phyloP scores from a whole-genome alignment of 2,113 vertebrate genomes.

The Balaenoptera acutorostrata region DNA sequence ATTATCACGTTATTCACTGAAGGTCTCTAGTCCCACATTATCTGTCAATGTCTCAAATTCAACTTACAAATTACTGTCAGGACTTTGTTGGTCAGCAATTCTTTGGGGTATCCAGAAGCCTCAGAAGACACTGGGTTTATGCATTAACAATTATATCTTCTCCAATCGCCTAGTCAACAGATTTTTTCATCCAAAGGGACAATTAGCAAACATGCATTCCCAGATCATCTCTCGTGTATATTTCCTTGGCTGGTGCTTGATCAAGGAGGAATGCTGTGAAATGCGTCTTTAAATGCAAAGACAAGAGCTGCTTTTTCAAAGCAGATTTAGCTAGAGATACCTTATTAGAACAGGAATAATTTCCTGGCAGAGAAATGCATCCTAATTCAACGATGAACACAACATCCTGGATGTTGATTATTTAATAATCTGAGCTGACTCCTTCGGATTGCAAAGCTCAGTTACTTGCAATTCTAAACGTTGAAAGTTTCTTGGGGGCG shows the following conservation, averaged over 20 bases:
- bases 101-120: slow-evolving; percentile 40
- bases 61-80: slow-evolving; percentile 65
- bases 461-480: not conserved
- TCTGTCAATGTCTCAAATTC: slow-evolving; percentile 65
- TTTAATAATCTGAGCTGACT: not conserved
- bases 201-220: not conserved
- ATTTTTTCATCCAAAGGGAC: slow-evolving; percentile 25
- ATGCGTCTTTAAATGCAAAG: not conserved
- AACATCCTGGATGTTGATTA: not conserved
- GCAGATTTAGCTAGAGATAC: not conserved
- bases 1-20: slow-evolving; percentile 47
- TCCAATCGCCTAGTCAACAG: slow-evolving; percentile 40
- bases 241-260: not conserved
- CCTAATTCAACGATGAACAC: not conserved
- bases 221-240: not conserved
- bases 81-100: slow-evolving; percentile 31
- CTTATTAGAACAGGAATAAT: not conserved
- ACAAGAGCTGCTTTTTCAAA: not conserved
- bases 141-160: slow-evolving; percentile 4
- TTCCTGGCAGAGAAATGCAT: not conserved
- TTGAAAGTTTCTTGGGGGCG: not conserved
- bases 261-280: not conserved
- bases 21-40: slow-evolving; percentile 57
- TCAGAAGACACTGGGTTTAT: slow-evolving; percentile 17
- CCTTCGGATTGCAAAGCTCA: not conserved